Base-by-base conservation (phyloP, 2,113 vertebrate species). In the Mustela nigripes region DNA sequence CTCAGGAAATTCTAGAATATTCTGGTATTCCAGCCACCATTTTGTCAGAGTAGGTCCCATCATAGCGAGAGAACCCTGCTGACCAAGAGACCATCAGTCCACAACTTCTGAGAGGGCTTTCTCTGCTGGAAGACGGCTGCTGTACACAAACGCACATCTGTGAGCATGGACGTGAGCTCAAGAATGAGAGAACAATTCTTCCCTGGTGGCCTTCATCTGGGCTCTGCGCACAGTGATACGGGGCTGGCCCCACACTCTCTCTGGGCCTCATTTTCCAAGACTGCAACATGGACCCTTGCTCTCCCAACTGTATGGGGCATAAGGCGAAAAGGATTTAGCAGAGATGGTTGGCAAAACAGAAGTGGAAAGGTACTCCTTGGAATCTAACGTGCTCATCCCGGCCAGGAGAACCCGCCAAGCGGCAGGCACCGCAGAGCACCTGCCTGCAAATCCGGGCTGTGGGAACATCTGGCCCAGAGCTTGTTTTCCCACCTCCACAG, bases 331-430 rank as follows among this genome's bases (percentile, higher is more conserved):
- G 3, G 74, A 90, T 79, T 22, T 63, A 50, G 63, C 5, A 11
- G 42, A 74, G 31, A 19, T 74, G 7, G 19, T 53, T 74, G 87
- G 60, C 24, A 60, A 89, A 28, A 58, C 26, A 3, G 1, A 58
- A 87, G 58, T 7, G 16, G 0, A 0, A 36, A 33, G 58, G 19
- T 71, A 2, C 56, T 56, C 65, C 16, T 12, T 1, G 1, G 18
- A 60, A 42, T 28, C 73, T 16, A 7, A 16, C 50, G 4, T 6
- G 12, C 15, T 21, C 48, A 9, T 2, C 36, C 18, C 15, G 4
- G 71, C 71, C n/a, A 74, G 3, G 0, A 16, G 33, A 26, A 5
- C 0, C 0, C 1, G 56, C 36, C 24, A 1, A 6, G 28, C 0
- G 3, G 12, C 14, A 50, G 7, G 11, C 7, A 0, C 0, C 0